Percentiles rank a stretch among this genome's conserved stretches.
Conservation (phyloP, 2,113 vertebrate species). For the Odocoileus hemionus region DNA sequence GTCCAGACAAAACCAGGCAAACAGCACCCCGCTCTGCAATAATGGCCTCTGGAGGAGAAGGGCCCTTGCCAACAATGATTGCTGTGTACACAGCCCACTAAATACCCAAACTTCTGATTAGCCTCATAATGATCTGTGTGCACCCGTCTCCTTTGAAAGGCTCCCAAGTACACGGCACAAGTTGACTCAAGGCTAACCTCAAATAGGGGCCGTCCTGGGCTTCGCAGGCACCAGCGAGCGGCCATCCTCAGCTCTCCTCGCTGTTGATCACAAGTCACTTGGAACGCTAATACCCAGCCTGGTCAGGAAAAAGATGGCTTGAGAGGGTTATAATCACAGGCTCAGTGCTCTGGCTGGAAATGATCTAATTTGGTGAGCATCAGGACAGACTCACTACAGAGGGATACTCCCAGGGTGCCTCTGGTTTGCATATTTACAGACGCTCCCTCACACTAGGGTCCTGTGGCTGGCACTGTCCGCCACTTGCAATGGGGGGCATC, state of each 20-base stretch:
- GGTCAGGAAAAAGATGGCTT: conserved; percentile 42
- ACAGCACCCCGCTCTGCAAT: conserved; percentile 83
- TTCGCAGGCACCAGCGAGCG: conserved; percentile 59
- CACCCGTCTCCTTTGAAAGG: conserved; percentile 80
- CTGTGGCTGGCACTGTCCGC: not conserved
- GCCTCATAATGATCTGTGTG: conserved; percentile 77
- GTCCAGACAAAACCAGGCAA: conserved; percentile 88
- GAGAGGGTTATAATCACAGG: conserved; percentile 57
- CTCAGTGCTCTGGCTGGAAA: not conserved
- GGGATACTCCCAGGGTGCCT: conserved; percentile 9
- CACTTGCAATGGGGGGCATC: not conserved
- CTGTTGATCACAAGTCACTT: conserved; percentile 67
- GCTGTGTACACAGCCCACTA: conserved; percentile 84
- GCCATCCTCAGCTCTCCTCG: conserved; percentile 59
- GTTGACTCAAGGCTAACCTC: conserved; percentile 82
- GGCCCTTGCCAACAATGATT: conserved; percentile 79
- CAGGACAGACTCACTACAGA: not conserved
- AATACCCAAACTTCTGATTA: conserved; percentile 82
- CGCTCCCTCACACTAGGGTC: not conserved
- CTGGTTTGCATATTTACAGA: not conserved
- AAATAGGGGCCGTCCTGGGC: conserved; percentile 78
- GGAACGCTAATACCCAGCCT: conserved; percentile 75
- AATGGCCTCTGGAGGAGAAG: conserved; percentile 80
- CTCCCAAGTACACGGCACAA: conserved; percentile 80
- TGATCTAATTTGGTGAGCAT: conserved; percentile 5